These are phyloP conservation scores for Eubucco bourcierii DNA, from an alignment of 2,113 vertebrate genomes.

Conservation along the genomic window DNA sequence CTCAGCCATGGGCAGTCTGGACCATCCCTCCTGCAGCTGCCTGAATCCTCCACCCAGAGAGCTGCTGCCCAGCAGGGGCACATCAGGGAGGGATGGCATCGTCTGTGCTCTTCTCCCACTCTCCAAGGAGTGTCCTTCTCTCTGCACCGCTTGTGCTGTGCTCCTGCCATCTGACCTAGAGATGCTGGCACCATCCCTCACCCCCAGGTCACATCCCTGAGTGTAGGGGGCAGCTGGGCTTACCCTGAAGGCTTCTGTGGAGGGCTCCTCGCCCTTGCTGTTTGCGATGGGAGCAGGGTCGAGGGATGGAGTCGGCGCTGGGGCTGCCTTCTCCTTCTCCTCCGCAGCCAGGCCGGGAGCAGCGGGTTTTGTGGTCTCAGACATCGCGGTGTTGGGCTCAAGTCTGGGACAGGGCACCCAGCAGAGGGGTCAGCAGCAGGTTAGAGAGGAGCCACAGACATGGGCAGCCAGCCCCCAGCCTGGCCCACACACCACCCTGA, in stretches of 20 bases:
- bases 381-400: constrained; percentile 79
- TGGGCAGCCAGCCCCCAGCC: not conserved
- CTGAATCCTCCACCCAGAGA: not conserved
- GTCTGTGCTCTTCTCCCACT: not conserved
- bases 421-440: not conserved
- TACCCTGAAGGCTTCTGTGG: constrained; percentile 85
- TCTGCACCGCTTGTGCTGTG: rapidly evolving
- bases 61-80: not conserved
- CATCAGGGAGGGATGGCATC: not conserved
- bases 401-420: constrained; percentile 55
- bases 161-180: not conserved
- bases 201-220: rapidly evolving
- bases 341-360: constrained; percentile 80
- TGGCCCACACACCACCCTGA: rapidly evolving
- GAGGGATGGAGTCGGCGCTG: not conserved
- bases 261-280: constrained; percentile 82
- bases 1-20: no score
- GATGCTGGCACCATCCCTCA: not conserved
- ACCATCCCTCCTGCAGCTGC: not conserved
- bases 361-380: constrained; percentile 82
- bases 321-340: constrained; percentile 82
- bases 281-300: constrained; percentile 60
- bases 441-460: not conserved
- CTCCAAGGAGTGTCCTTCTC: not conserved
- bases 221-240: not conserved